Evolutionary conservation across 2,113 vertebrate genomes (phyloP), one percentile per base, ranked within the genome.

Genomic region (Motacilla tschutschensis): DNA sequence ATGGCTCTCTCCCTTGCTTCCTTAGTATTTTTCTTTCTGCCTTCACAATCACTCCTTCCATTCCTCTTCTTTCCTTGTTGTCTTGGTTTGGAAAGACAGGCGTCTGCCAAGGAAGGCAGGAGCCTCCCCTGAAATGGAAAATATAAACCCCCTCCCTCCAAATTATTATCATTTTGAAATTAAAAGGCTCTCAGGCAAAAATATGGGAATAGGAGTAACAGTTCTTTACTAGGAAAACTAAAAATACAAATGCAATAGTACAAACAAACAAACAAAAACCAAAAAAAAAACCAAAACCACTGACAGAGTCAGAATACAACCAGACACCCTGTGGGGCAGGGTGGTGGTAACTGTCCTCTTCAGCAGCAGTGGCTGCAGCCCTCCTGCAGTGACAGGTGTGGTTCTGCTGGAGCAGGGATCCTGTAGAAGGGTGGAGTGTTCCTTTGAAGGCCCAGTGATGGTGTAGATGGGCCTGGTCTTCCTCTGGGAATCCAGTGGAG

Each of bases 321-420:
- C 53, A 7, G 20, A 15, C 31, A 33, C n/a, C 13, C 31, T 54
- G 20, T 54, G 3, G 20, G 53, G n/a, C 31, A 33, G 20, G 53
- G 13, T 22, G 19, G 0, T n/a, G 53, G 31, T 1, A 33, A 6
- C 53, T 22, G n/a, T 21, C 8, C 13, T 3, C 2, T 14, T 21
- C 19, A 44, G 12, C 2, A 53, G 3, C 20, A 13, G n/a, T 33
- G 20, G n/a, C 53, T 54, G n/a, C 53, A 54, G 6, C 3, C 13
- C 53, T 54, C 53, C 31, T 33, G 53, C 8, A 33, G 20, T 22
- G 53, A 0, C 31, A 33, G 53, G 0, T 54, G 53, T 22, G 20
- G 20, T 7, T 54, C 6, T 54, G 19, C 3, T 9, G 20, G 31
- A 33, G 13, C 53, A 54, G 31, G 4, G 20, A 22, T 33, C 53